phyloP scores from a whole-genome alignment of 2,888 invertebrate genomes.

The Philereme transversata region DNA sequence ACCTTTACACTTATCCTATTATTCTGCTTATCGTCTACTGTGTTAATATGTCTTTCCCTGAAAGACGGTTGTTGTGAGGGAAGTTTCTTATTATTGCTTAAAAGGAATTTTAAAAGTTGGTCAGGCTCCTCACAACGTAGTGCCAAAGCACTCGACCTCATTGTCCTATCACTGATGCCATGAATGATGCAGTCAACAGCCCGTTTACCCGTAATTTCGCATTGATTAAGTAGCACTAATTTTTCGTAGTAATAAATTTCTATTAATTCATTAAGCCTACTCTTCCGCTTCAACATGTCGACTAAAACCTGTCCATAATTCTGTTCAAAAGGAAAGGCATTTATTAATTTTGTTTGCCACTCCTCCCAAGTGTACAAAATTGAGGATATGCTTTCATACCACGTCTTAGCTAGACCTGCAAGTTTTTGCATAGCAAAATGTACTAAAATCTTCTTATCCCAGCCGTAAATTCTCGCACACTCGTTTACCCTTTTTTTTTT shows the following conservation, averaged over 20 bases:
- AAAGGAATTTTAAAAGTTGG: too few relatives aligned
- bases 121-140: too few relatives aligned
- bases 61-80: too few relatives aligned
- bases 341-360: slow-evolving; percentile 37
- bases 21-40: too few relatives aligned
- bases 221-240: slow-evolving; percentile 3
- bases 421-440: slow-evolving; percentile 38
- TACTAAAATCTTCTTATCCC: slow-evolving; percentile 33
- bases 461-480: slow-evolving; percentile 34
- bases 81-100: too few relatives aligned
- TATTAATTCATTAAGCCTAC: not conserved
- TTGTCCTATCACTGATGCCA: slow-evolving; percentile 2
- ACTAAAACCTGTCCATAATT: slow-evolving; percentile 35
- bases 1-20: too few relatives aligned
- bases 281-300: slow-evolving; percentile 30
- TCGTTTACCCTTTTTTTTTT: slow-evolving; percentile 27
- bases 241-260: slow-evolving; percentile 9
- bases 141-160: slow-evolving; percentile 1
- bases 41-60: too few relatives aligned
- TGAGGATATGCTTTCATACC: slow-evolving; percentile 35
- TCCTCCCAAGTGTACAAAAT: slow-evolving; percentile 36
- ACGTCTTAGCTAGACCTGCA: slow-evolving; percentile 35
- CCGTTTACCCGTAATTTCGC: not conserved
- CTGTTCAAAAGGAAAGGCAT: slow-evolving; percentile 36
- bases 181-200: slow-evolving; percentile 4